Evolutionary conservation across 2,888 invertebrate species (phyloP).

Genomic region (Campopleginae sp.): DNA sequence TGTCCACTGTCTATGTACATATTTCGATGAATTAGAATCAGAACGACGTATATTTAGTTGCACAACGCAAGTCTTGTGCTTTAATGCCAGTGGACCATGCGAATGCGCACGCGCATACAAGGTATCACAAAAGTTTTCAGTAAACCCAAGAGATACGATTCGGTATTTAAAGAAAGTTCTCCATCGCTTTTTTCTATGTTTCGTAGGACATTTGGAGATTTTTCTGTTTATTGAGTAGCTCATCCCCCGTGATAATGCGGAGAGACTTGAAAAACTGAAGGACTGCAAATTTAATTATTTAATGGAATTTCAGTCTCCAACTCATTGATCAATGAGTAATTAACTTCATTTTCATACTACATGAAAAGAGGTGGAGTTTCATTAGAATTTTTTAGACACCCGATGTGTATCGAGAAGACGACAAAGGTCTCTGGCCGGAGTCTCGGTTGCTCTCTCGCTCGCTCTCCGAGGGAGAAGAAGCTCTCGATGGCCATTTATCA

Average conservation of each 20-base stretch:
- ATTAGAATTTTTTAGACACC: neutral
- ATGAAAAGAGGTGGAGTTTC: neutral
- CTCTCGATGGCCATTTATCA: slow-evolving; percentile 80
- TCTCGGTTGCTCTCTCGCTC: slow-evolving; percentile 53
- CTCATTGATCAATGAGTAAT: neutral
- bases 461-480: slow-evolving; percentile 56
- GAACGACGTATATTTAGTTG: neutral
- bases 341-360: neutral
- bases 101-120: neutral
- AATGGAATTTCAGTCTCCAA: neutral
- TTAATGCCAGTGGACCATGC: neutral
- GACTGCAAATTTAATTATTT: neutral
- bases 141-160: neutral
- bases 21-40: neutral
- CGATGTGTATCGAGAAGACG: slow-evolving; percentile 52
- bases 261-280: neutral
- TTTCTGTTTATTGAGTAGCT: neutral
- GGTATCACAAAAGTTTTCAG: neutral
- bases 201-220: neutral
- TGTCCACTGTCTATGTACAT: neutral
- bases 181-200: too few relatives aligned
- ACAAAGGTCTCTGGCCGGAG: slow-evolving; percentile 55
- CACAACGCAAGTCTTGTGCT: neutral
- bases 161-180: neutral
- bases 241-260: neutral